phyloP scores from a whole-genome alignment of 2,113 vertebrate genomes.

The Brienomyrus brachyistius region DNA sequence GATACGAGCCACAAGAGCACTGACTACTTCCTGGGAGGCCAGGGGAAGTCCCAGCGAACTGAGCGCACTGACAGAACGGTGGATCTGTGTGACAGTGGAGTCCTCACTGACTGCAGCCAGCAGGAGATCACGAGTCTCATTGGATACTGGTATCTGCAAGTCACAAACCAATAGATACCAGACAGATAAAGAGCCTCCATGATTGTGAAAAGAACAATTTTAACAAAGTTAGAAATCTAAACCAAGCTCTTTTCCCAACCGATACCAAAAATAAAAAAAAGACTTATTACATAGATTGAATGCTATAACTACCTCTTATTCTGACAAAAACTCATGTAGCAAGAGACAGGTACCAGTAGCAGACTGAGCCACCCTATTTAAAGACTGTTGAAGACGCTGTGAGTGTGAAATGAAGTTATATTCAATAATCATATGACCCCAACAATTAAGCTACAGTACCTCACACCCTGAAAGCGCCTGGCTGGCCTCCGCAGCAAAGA shows the following conservation, averaged over 20 bases:
- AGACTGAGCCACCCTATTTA: not conserved
- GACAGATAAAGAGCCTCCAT: not conserved
- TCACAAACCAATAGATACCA: slow-evolving; percentile 12
- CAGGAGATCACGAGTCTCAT: slow-evolving; percentile 89
- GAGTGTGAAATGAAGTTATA: not conserved
- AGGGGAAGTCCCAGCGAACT: slow-evolving; percentile 81
- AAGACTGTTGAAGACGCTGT: not conserved
- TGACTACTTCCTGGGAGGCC: slow-evolving; percentile 83
- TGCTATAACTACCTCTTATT: not conserved
- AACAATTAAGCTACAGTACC: slow-evolving; percentile 57
- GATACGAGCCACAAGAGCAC: slow-evolving; percentile 77
- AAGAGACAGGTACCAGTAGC: not conserved
- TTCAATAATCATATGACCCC: not conserved
- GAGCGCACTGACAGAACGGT: slow-evolving; percentile 81
- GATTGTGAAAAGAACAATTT: not conserved
- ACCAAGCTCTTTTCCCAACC: not conserved
- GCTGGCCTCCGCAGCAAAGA: slow-evolving; percentile 83
- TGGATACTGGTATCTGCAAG: slow-evolving; percentile 78
- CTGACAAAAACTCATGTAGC: not conserved
- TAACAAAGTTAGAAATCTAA: not conserved
- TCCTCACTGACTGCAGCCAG: slow-evolving; percentile 89
- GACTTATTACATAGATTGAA: not conserved
- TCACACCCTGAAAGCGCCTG: slow-evolving; percentile 79
- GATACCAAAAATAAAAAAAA: not conserved
- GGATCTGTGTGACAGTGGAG: slow-evolving; percentile 81